phyloP scores from a whole-genome alignment of 2,113 vertebrate genomes.

The Platysternon megacephalum region DNA sequence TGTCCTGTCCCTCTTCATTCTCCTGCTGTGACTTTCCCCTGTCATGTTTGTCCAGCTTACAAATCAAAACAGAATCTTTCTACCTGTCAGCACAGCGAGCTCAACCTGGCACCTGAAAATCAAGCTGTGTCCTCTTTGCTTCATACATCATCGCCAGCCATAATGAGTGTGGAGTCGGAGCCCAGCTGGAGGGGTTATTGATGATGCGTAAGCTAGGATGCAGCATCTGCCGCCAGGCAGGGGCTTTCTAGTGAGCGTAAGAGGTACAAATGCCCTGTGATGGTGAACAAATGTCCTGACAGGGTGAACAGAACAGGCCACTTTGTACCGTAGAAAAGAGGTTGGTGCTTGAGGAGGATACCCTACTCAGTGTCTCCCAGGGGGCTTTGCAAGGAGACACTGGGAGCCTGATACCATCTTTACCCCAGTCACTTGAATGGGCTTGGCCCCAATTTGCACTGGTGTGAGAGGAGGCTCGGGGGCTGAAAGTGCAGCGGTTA shows the following conservation, averaged over 20 bases:
- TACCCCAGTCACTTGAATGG: accelerated
- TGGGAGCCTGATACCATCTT: neutral
- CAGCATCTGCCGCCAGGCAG: constrained; percentile 44
- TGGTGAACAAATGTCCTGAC: constrained; percentile 12
- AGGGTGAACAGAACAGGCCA: neutral
- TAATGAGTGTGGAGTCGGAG: constrained; percentile 22
- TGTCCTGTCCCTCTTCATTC: constrained; percentile 45
- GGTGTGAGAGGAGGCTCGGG: neutral
- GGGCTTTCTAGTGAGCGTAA: neutral
- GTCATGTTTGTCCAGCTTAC: constrained; percentile 33
- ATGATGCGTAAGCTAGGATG: constrained; percentile 32
- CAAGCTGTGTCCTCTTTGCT: constrained; percentile 32
- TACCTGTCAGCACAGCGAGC: constrained; percentile 21
- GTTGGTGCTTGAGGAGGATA: neutral
- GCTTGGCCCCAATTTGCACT: neutral
- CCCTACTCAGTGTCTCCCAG: neutral
- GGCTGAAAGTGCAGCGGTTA: neutral
- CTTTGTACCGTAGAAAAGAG: neutral
- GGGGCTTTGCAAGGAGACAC: neutral
- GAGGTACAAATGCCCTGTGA: constrained; percentile 18
- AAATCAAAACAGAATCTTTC: neutral
- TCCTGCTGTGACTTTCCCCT: constrained; percentile 27
- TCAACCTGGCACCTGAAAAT: constrained; percentile 26
- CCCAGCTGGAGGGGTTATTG: constrained; percentile 43
- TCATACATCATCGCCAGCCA: neutral